Percentiles rank a stretch among this genome's conserved stretches.
phyloP scores from a whole-genome alignment of 2,113 vertebrate genomes.

The Poecilia latipinna region DNA sequence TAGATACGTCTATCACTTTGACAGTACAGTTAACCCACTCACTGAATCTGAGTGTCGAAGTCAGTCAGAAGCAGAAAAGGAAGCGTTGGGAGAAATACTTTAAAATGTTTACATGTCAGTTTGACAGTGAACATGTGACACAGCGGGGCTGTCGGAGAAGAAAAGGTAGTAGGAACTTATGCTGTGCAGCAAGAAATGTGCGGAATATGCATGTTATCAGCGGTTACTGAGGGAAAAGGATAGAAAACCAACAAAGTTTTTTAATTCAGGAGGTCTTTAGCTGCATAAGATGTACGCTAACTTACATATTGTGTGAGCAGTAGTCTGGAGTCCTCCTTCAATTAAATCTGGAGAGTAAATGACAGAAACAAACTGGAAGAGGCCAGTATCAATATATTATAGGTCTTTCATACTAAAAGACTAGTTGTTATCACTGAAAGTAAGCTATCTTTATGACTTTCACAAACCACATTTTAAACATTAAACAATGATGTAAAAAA shows the following conservation, averaged over 20 bases:
- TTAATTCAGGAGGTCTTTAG: not conserved
- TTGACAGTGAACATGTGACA: slow-evolving; percentile 11
- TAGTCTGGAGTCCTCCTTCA: not conserved
- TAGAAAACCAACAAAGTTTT: not conserved
- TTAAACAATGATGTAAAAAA: not conserved
- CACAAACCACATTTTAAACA: not conserved
- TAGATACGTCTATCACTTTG: not conserved
- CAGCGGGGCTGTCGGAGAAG: not conserved
- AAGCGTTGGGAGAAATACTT: not conserved
- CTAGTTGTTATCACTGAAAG: no score
- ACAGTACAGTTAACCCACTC: not conserved
- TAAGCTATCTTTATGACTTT: not conserved
- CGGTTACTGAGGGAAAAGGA: not conserved
- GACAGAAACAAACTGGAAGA: not conserved
- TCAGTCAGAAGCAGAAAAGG: not conserved
- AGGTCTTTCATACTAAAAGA: not conserved
- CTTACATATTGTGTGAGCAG: not conserved
- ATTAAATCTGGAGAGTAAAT: not conserved
- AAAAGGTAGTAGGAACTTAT: no score
- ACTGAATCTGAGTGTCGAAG: slow-evolving; percentile 2
- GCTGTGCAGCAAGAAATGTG: not conserved
- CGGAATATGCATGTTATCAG: not conserved
- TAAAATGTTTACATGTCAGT: slow-evolving; percentile 10
- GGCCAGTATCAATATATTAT: not conserved
- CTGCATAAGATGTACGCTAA: not conserved